Evolutionary conservation across 2,113 vertebrate species (phyloP).

Genomic region (Dromiciops gliroides): DNA sequence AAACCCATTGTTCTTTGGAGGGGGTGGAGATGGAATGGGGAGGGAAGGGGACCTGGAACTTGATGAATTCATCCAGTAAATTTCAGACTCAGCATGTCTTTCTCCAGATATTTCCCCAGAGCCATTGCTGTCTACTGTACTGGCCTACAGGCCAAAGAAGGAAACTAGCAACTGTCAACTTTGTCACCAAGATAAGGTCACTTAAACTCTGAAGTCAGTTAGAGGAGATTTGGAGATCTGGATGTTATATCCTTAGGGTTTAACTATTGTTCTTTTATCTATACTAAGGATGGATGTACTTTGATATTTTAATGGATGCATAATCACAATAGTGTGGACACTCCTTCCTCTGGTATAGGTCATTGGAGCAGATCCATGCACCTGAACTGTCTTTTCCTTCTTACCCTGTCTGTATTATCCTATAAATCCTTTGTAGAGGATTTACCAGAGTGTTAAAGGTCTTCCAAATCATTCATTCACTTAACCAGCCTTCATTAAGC

Average conservation of each 20-base stretch:
- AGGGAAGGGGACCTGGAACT: not conserved
- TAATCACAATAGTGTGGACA: not conserved
- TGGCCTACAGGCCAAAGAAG: not conserved
- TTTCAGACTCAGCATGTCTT: not conserved
- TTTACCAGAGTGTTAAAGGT: not conserved
- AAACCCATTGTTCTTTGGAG: not conserved
- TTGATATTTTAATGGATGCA: not conserved
- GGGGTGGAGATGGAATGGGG: not conserved
- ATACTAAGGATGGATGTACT: not conserved
- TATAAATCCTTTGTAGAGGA: not conserved
- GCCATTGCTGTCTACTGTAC: not conserved
- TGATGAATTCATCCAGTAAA: not conserved
- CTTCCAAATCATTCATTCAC: not conserved
- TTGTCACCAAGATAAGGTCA: not conserved
- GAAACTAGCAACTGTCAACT: not conserved
- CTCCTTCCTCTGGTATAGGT: not conserved
- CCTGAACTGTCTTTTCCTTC: not conserved
- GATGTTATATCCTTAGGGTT: not conserved
- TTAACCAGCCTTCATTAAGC: not conserved
- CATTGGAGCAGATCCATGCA: not conserved
- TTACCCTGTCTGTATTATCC: not conserved
- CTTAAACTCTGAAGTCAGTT: not conserved
- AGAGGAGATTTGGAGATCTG: not conserved
- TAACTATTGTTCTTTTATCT: not conserved
- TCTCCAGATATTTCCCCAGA: not conserved